A percentile compares a stretch with the other conserved stretches of the same genome.
Evolutionary conservation across 2,888 invertebrate species (phyloP).

Genomic region (Carterocephalus palaemon): DNA sequence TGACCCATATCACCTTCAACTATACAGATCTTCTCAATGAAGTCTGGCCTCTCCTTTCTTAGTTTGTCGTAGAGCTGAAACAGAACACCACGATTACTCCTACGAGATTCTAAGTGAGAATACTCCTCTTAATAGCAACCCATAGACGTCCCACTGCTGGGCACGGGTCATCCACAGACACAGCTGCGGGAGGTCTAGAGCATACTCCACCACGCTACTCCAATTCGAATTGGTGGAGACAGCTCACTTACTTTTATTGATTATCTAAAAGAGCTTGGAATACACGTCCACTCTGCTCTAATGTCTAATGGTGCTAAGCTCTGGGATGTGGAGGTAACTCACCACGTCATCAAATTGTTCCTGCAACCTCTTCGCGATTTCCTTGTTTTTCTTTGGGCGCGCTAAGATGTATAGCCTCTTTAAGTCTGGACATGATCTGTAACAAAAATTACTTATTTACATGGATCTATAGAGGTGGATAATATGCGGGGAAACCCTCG

Average conservation of each 20-base stretch:
- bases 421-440: constrained; percentile 70
- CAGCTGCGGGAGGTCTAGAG: too few species aligned
- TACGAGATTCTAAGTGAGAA: not conserved
- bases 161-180: too few species aligned
- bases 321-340: constrained; percentile 44
- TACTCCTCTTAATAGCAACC: not conserved
- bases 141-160: too few species aligned
- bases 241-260: not conserved
- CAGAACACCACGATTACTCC: constrained; percentile 1
- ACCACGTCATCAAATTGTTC: constrained; percentile 81
- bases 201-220: too few species aligned
- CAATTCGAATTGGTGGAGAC: too few species aligned
- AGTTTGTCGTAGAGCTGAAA: constrained; percentile 65
- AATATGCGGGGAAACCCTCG: too few species aligned
- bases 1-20: constrained; percentile 63
- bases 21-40: constrained; percentile 57
- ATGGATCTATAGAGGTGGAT: too few species aligned
- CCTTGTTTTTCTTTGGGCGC: constrained; percentile 78
- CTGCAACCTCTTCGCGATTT: constrained; percentile 67
- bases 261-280: not conserved
- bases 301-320: not conserved
- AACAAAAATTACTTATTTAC: constrained; percentile 31
- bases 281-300: not conserved
- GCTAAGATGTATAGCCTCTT: constrained; percentile 71
- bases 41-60: constrained; percentile 56